Percentiles rank a stretch among this genome's conserved stretches.
These are phyloP conservation scores for Lepidotrigona ventralis DNA, from an alignment of 1,140 invertebrate species.

Conservation along the genomic window DNA sequence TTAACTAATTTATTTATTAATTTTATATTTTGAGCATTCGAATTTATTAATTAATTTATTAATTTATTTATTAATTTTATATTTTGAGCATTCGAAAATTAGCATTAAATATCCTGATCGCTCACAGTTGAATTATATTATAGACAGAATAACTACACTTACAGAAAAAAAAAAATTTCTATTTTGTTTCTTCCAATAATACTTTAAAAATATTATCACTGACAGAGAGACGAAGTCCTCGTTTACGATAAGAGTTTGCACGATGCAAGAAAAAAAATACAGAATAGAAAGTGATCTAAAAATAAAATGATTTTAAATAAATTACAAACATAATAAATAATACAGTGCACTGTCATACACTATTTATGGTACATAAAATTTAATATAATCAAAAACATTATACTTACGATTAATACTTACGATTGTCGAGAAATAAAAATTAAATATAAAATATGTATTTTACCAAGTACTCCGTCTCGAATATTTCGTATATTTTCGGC, in stretches of 20 bases:
- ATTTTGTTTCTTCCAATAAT: too few relatives aligned
- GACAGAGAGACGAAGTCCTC: too few relatives aligned
- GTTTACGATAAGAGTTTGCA: background rate
- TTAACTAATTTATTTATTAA: background rate
- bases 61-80: background rate
- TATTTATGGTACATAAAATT: conserved; percentile 38
- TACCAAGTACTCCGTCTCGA: background rate
- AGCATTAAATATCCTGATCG: background rate
- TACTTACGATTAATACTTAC: too few relatives aligned
- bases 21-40: background rate
- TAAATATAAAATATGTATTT: background rate
- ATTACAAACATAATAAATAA: conserved; percentile 25
- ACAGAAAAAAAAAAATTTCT: background rate
- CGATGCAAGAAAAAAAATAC: background rate
- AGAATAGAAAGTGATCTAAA: conserved; percentile 2
- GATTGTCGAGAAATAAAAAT: background rate
- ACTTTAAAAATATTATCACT: too few relatives aligned
- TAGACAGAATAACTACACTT: too few relatives aligned
- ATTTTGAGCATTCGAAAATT: background rate
- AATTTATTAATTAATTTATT: too few relatives aligned
- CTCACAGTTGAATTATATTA: background rate
- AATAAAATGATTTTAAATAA: conserved; percentile 15
- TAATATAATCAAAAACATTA: background rate
- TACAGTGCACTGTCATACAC: conserved; percentile 17
- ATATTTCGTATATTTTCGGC: background rate